phyloP scores from a whole-genome alignment of 2,888 invertebrate species.

The Sesia bembeciformis region DNA sequence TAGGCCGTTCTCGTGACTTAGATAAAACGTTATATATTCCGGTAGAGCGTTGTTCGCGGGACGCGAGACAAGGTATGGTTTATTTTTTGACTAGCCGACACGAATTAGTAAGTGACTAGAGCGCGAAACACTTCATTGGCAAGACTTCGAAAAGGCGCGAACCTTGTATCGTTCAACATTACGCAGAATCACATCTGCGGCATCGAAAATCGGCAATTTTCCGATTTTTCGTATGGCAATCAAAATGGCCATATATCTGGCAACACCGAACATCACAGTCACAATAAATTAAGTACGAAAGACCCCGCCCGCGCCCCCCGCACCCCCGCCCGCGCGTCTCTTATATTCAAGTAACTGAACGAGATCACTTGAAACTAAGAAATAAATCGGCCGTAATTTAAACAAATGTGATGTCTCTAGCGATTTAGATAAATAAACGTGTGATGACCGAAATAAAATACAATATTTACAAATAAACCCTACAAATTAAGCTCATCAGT shows the following conservation, averaged over 20 bases:
- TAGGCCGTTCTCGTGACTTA: constrained; percentile 65
- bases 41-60: not conserved
- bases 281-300: constrained; percentile 31
- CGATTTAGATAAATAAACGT: constrained; percentile 20
- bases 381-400: not conserved
- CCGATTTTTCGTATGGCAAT: constrained; percentile 26
- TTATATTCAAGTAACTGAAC: too few species aligned
- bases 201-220: too few species aligned
- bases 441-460: constrained; percentile 50
- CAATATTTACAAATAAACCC: constrained; percentile 68
- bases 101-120: constrained; percentile 68
- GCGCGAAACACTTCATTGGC: constrained; percentile 61
- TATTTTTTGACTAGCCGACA: constrained; percentile 62
- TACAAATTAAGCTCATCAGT: constrained; percentile 64
- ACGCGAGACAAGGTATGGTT: not conserved
- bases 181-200: not conserved
- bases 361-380: too few species aligned
- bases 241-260: constrained; percentile 21
- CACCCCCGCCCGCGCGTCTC: constrained; percentile 5
- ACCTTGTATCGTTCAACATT: constrained; percentile 10
- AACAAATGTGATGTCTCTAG: constrained; percentile 20
- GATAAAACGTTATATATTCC: constrained; percentile 17
- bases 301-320: constrained; percentile 10
- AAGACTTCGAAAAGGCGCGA: constrained; percentile 39
- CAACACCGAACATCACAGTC: constrained; percentile 32